Evolutionary conservation across 2,888 invertebrate species (phyloP), one percentile per base, ranked within the genome.

Genomic region (Ochlodes sylvanus): DNA sequence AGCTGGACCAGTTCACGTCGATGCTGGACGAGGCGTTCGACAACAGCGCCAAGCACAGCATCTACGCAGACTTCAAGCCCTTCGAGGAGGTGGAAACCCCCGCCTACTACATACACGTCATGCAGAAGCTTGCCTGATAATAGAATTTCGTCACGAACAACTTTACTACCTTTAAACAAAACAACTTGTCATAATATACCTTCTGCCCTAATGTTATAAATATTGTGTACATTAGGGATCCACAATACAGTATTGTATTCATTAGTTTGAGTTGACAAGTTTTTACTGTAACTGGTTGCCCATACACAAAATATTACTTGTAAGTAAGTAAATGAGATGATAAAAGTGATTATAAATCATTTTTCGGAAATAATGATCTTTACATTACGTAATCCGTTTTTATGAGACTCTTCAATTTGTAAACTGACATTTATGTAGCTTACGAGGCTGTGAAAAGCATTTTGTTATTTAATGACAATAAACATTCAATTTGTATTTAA

Each of bases 101-200:
- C 0, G 97, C 96, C 52, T 98, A 98, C 88, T 98, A 97, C 78
- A 97, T 98, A 70, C 98, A 98, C 82, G 94, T 97, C 27, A 93
- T 98, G 76, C 95, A 97, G 85, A 97, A 97, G 87, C 73, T 68
- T 32, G 19, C 10, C 1, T 52, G 44, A 47, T 17, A 4, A 47
- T 17, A 38, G 3, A 38, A 38, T 12, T 38, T 10, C 9, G 38
- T 38, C 38, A 1, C 38, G 12, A 38, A 38, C 38, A 38, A 38
- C 38, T 38, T 38, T 38, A 3, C 38, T 38, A 38, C 9, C 38
- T 12, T 12, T 12, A 9, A 9, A 38, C 34, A 34, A 9, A 9
- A 34, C 9, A 38, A 38, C 12, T 38, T 38, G 12, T 38, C 38
- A 38, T 10, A 38, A 38, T 12, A 38, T 38, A 38, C 10, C 38